Evolutionary conservation across 2,888 invertebrate species (phyloP).

Genomic region (Amphiduros pacificus): DNA sequence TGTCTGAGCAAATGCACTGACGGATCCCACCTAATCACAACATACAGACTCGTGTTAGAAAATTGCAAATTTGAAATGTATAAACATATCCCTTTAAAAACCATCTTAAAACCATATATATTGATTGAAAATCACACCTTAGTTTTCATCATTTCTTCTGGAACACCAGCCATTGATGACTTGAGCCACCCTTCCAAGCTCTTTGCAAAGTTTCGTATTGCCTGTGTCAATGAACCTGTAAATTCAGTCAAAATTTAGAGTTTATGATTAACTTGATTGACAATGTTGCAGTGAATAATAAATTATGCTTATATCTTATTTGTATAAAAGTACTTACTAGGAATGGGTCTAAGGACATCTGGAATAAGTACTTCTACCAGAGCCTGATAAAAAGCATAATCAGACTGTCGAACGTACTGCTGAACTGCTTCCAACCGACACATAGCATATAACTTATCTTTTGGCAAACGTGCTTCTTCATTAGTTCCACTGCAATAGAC

Average conservation of each 20-base stretch:
- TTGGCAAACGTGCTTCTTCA: conserved; percentile 52
- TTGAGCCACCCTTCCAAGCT: conserved; percentile 84
- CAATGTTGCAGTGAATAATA: not conserved
- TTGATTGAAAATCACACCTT: conserved; percentile 65
- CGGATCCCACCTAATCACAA: conserved; percentile 72
- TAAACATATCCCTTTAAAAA: conserved; percentile 20
- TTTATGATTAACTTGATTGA: not conserved
- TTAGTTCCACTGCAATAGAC: too few species aligned
- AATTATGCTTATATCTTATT: not conserved
- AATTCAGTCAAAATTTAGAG: not conserved
- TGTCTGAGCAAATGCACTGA: conserved; percentile 91
- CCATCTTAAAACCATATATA: not conserved
- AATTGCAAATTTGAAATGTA: not conserved
- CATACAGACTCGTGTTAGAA: not conserved
- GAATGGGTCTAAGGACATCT: conserved; percentile 91
- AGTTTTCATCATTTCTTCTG: conserved; percentile 77
- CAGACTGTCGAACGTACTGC: conserved; percentile 79
- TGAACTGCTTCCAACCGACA: conserved; percentile 74
- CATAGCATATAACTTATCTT: conserved; percentile 70
- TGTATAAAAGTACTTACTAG: conserved; percentile 67
- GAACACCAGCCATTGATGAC: conserved; percentile 80
- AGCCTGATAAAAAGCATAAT: conserved; percentile 91
- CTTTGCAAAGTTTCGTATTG: conserved; percentile 89
- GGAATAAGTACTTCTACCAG: conserved; percentile 95
- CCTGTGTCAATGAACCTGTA: conserved; percentile 81